Base-by-base conservation (phyloP, 2,797 vertebrate species). In the Ataeniobius toweri region DNA sequence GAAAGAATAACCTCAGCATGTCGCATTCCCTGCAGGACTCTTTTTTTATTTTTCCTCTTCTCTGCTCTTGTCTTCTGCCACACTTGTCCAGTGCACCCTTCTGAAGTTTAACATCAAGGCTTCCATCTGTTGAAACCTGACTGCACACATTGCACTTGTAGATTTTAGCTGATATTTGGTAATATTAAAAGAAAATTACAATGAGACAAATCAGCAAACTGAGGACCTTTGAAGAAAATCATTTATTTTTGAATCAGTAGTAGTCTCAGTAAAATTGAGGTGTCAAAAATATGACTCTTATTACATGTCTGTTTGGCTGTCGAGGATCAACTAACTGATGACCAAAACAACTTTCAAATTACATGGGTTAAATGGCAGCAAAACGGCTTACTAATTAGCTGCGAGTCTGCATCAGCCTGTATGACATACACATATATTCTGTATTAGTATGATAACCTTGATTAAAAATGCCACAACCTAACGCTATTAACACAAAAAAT, bases 1-100 rank as follows among this genome's bases (percentile, higher is more conserved):
- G 87, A 78, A 90, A 84, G 84, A 86, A 90, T 82, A 81, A 41
- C 85, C 82, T 86, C 73, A 18, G 86, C 83, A 78, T 87, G 89
- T 89, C 89, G 53, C 78, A 80, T 85, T 87, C 77, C 78, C 78
- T 71, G 80, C 82, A 79, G 79, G 88, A 77, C 61, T 74, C 53
- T 51, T 73, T 63, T 81, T 78, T 70, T 63, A 44, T 81, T 78
- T 70, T 6, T 68, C 28, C 71, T 77, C 31, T 55, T 79, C 59
- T 74, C 74, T 75, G 55, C 81, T 88, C 83, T 83, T 87, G 87
- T 87, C 85, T 83, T 70, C 76, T 89, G 75, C 81, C 79, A 88
- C 83, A 81, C 82, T 79, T 86, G 90, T 92, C 90, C 90, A 88
- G 76, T 24, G 65, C 72, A 71, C 70, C 74, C 61, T 48, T 90